Evolutionary conservation across 2,113 vertebrate genomes (phyloP).

Genomic region (Erythrocercus mccallii): DNA sequence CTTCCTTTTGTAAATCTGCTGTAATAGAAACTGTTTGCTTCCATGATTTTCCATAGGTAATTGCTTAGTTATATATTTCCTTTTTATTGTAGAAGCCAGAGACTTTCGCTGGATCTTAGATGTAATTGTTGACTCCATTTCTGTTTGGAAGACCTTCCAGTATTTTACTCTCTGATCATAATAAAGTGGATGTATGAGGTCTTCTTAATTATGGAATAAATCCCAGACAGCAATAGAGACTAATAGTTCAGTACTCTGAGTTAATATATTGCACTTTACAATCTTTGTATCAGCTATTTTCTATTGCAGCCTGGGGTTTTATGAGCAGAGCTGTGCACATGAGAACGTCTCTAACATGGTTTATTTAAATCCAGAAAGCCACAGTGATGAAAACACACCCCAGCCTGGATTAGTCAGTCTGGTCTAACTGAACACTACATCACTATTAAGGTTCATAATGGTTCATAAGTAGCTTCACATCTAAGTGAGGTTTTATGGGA

Average conservation of each 20-base stretch:
- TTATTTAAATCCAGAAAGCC: constrained; percentile 29
- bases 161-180: neutral
- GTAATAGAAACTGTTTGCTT: neutral
- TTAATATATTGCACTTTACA: neutral
- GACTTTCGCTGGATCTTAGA: neutral
- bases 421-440: constrained; percentile 42
- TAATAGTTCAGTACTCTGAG: neutral
- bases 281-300: neutral
- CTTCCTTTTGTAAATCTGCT: neutral
- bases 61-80: neutral
- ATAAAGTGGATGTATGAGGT: neutral
- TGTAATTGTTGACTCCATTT: neutral
- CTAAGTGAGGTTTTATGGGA: constrained; percentile 64
- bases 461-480: constrained; percentile 42
- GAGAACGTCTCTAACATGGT: neutral
- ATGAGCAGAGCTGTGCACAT: neutral
- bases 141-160: neutral
- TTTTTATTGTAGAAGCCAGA: neutral
- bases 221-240: neutral
- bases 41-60: neutral
- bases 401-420: constrained; percentile 55
- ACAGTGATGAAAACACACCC: neutral
- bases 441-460: constrained; percentile 69
- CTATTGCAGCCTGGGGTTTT: neutral
- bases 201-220: constrained; percentile 25